Conservation (phyloP, 2,113 vertebrate genomes). For the Saimiri boliviensis region DNA sequence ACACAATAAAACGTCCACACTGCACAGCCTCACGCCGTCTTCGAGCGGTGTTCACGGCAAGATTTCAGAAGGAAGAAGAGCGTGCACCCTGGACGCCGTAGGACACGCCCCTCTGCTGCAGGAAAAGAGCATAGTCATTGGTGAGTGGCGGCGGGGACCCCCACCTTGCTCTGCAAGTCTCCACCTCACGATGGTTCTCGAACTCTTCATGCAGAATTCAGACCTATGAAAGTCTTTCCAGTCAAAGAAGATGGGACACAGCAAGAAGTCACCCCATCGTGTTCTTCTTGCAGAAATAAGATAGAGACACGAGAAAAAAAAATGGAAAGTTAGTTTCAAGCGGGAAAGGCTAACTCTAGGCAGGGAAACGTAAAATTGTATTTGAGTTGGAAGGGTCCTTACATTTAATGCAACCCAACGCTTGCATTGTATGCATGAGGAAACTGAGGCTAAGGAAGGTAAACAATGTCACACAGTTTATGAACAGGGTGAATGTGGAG, state of each 20-base stretch:
- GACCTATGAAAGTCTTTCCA: background rate
- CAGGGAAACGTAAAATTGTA: background rate
- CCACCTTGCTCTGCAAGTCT: background rate
- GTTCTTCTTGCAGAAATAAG: background rate
- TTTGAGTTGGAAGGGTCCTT: background rate
- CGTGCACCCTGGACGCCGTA: fast-evolving
- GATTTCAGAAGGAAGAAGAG: background rate
- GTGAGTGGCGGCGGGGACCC: no score
- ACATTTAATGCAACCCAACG: no score
- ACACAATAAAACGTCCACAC: constrained; percentile 9
- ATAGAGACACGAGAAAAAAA: background rate
- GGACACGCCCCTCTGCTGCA: background rate
- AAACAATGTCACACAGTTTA: background rate
- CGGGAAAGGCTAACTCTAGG: background rate
- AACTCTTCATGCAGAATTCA: background rate
- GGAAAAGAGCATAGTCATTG: fast-evolving
- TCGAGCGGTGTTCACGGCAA: background rate
- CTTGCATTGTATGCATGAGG: background rate
- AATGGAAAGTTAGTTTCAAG: background rate
- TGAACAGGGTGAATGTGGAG: background rate
- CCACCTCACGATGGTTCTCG: no score
- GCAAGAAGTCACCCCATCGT: background rate
- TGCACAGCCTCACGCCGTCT: background rate
- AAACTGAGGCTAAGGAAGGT: background rate
- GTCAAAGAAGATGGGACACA: background rate